Evolutionary conservation across 2,113 vertebrate species (phyloP), one percentile per base, ranked within the genome.

Genomic region (Pteruthius melanotis): DNA sequence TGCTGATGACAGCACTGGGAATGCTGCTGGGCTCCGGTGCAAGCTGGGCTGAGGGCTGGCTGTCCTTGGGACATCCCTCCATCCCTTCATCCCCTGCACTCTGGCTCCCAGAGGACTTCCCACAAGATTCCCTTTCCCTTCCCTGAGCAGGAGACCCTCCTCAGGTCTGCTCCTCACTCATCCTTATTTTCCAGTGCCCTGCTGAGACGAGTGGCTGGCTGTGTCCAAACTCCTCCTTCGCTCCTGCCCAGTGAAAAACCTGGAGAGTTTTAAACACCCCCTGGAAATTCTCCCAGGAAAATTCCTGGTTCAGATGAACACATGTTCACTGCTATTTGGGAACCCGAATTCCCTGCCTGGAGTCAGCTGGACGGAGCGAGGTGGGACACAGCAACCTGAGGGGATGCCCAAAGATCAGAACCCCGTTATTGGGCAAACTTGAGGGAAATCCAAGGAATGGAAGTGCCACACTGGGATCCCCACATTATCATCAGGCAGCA

Each of bases 161-260:
- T 13, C n/a, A n/a, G n/a, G n/a, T n/a, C n/a, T n/a, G n/a, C n/a
- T n/a, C n/a, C n/a, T n/a, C n/a, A n/a, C n/a, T n/a, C n/a, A n/a
- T 15, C n/a, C 11, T 13, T 11, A 4, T 30, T 47, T 78, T 6
- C 20, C 31, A 26, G 10, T 1, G 1, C 2, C 10, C 14, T 39
- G 26, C 6, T 42, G 23, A 31, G 16, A 54, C 12, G 16, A 56
- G 15, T 10, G 39, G 8, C 37, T 2, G 1, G 2, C 15, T 44
- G 24, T 44, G 22, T 44, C 7, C 11, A 66, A 24, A 52, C 23
- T 53, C 27, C 15, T 47, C 56, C 31, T 56, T 56, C 40, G 31
- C 15, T 83, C 19, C 39, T 23, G 15, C 8, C 15, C 1, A 6
- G 19, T 15, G 21, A 57, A 72, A 80, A 61, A 6, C 30, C 24